A percentile compares a stretch with the other conserved stretches of the same genome.
Evolutionary conservation across 2,113 vertebrate species (phyloP).

Genomic region (Calyptommatus sinebrachiatus): DNA sequence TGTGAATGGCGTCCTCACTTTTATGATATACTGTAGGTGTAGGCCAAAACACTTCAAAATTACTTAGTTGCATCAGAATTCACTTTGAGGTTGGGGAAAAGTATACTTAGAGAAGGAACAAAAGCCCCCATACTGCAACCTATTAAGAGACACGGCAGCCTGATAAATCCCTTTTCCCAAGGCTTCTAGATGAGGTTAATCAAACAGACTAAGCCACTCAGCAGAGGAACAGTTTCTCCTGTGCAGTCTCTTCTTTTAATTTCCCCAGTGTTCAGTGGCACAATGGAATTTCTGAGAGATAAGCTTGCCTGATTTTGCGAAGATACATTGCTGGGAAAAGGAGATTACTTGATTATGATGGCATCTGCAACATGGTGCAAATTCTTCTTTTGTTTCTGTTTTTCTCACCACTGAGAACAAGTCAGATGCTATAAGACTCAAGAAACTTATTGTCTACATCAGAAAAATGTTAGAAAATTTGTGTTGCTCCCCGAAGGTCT

Average conservation of each 20-base stretch:
- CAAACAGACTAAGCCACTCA: slow-evolving; percentile 42
- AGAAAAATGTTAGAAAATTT: neutral
- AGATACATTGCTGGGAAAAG: slow-evolving; percentile 33
- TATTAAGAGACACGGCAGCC: slow-evolving; percentile 32
- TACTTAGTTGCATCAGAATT: slow-evolving; percentile 42
- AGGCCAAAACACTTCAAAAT: slow-evolving; percentile 6
- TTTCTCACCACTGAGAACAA: neutral
- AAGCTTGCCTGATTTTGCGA: slow-evolving; percentile 44
- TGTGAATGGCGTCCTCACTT: too few relatives aligned
- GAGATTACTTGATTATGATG: slow-evolving; percentile 39
- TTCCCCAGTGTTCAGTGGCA: slow-evolving; percentile 55
- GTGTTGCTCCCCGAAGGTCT: too few relatives aligned
- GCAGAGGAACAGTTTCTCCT: slow-evolving; percentile 35
- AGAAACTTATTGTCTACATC: neutral
- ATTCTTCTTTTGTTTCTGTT: slow-evolving; percentile 12
- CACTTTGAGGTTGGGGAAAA: slow-evolving; percentile 36
- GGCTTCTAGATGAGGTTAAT: slow-evolving; percentile 38
- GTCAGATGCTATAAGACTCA: neutral
- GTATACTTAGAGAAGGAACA: slow-evolving; percentile 1
- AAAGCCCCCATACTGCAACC: slow-evolving; percentile 19
- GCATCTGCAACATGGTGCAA: slow-evolving; percentile 35
- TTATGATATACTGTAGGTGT: too few relatives aligned
- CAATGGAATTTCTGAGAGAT: slow-evolving; percentile 58
- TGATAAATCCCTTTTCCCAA: slow-evolving; percentile 45
- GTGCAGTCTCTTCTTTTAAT: slow-evolving; percentile 54